These are phyloP conservation scores for Brachyistius frenatus DNA, from an alignment of 2,113 vertebrate species.

Conservation along the genomic window DNA sequence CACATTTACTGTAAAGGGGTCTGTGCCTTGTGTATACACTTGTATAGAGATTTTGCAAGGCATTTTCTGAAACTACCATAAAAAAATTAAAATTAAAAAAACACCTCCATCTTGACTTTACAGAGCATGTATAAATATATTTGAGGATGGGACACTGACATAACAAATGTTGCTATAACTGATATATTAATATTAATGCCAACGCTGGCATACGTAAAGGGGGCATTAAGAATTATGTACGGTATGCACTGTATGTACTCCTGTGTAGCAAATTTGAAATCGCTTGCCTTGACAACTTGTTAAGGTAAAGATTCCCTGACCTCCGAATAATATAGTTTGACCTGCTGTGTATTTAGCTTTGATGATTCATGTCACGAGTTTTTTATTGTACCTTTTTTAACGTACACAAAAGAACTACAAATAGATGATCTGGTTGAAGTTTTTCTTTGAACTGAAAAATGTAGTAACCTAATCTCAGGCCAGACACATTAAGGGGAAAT, in stretches of 20 bases:
- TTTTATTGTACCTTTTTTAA: slow-evolving; percentile 3
- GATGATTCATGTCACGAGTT: neutral
- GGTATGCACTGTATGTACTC: neutral
- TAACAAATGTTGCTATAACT: neutral
- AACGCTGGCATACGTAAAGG: neutral
- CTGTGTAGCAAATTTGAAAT: slow-evolving; percentile 12
- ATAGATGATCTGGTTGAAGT: slow-evolving; percentile 4
- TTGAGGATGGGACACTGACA: neutral
- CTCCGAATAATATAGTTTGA: slow-evolving; percentile 37
- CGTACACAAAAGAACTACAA: slow-evolving; percentile 2
- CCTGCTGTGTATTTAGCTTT: slow-evolving; percentile 33
- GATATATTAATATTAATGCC: neutral
- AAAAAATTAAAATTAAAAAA: neutral
- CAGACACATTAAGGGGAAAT: slow-evolving; percentile 35
- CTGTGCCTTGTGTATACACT: neutral
- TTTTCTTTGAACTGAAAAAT: slow-evolving; percentile 51
- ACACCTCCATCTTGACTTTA: neutral
- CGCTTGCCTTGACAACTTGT: slow-evolving; percentile 17
- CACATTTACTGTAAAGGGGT: slow-evolving; percentile 20
- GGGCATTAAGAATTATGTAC: slow-evolving; percentile 5
- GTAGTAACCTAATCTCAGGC: slow-evolving; percentile 38
- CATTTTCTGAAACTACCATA: neutral
- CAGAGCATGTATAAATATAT: neutral
- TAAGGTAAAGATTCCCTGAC: slow-evolving; percentile 34
- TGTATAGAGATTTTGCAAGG: neutral